These are phyloP conservation scores for Osmoderma eremita DNA, from an alignment of 2,888 invertebrate species.

Conservation along the genomic window DNA sequence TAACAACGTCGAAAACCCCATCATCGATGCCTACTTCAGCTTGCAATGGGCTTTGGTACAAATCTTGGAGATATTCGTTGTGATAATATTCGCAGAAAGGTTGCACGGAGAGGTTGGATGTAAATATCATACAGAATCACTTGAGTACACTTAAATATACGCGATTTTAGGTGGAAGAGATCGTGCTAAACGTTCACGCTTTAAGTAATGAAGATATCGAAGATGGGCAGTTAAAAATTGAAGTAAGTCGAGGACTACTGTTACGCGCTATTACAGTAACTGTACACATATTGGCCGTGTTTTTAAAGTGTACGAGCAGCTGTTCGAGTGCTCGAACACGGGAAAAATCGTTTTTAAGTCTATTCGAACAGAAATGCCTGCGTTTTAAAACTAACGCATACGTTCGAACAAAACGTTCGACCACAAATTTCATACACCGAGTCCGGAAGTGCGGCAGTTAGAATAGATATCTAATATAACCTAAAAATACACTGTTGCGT, in stretches of 20 bases:
- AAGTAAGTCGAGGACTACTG: conserved; percentile 13
- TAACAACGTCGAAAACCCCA: conserved; percentile 7
- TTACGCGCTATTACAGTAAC: background rate
- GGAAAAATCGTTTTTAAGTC: no score
- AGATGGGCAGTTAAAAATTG: conserved; percentile 32
- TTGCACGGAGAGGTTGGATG: conserved; percentile 32
- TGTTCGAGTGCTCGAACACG: no score
- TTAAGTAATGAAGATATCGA: conserved; percentile 17
- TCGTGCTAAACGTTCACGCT: conserved; percentile 32
- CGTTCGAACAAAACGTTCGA: no score
- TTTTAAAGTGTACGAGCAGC: no score
- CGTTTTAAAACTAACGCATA: no score
- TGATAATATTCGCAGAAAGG: conserved; percentile 40
- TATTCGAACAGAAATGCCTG: no score
- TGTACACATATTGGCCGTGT: no score
- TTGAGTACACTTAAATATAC: background rate
- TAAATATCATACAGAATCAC: background rate
- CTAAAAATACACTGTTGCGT: no score
- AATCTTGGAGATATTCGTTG: conserved; percentile 43
- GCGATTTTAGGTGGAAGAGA: conserved; percentile 39
- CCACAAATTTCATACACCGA: no score
- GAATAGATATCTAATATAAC: no score
- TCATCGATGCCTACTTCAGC: conserved; percentile 44
- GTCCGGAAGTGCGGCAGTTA: no score
- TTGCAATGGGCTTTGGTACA: conserved; percentile 48